Percentiles rank a stretch among this genome's conserved stretches.
Conservation (phyloP, 2,797 vertebrate species). For the Pachyuromys duprasi region DNA sequence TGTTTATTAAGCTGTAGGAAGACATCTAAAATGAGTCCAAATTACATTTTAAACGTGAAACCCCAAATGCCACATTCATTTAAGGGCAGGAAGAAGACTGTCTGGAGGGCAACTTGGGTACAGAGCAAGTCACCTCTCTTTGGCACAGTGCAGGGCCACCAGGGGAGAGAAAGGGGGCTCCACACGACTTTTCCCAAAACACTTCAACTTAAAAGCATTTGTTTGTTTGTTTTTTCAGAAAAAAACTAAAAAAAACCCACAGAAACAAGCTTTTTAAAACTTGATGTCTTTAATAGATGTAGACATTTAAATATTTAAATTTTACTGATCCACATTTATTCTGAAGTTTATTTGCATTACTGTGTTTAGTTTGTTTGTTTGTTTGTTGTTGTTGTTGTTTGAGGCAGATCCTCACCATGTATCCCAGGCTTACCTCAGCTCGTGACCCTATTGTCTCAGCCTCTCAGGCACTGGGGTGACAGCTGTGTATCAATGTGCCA, state of each 20-base stretch:
- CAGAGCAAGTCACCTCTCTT: constrained; percentile 75
- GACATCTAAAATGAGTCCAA: constrained; percentile 85
- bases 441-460: background rate
- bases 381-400: no score
- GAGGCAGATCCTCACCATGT: background rate
- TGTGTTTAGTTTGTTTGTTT: no score
- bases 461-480: background rate
- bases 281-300: constrained; percentile 32
- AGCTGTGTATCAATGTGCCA: background rate
- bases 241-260: constrained; percentile 59
- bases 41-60: constrained; percentile 83
- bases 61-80: constrained; percentile 77
- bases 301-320: background rate
- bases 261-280: constrained; percentile 50
- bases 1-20: constrained; percentile 82
- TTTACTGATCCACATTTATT: background rate
- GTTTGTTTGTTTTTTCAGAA: constrained; percentile 29
- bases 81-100: constrained; percentile 73
- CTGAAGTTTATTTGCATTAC: background rate
- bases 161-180: constrained; percentile 73
- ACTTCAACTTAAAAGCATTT: constrained; percentile 58
- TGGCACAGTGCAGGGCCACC: constrained; percentile 74
- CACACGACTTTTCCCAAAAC: constrained; percentile 58
- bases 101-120: constrained; percentile 82
- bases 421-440: background rate